Evolutionary conservation across 2,888 invertebrate species (phyloP).

Genomic region (Deilephila porcellus): DNA sequence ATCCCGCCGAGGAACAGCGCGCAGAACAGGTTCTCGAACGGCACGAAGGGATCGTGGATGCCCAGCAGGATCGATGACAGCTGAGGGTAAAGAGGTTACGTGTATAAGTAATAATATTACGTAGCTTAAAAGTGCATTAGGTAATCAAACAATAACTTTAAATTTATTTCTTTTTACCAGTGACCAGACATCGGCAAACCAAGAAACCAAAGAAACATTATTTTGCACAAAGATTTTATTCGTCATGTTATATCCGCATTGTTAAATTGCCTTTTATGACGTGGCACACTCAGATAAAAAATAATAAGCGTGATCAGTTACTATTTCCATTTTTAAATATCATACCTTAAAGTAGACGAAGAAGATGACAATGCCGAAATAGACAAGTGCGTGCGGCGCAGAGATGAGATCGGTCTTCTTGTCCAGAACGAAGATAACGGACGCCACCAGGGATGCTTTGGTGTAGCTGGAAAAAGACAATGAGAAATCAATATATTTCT

Average conservation of each 20-base stretch:
- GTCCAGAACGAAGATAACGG: slow-evolving; percentile 98
- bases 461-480: slow-evolving; percentile 90
- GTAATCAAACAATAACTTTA: too few relatives aligned
- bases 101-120: background rate
- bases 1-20: slow-evolving; percentile 98
- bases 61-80: slow-evolving; percentile 97
- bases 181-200: too few relatives aligned
- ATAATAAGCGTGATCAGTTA: background rate
- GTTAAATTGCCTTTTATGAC: too few relatives aligned
- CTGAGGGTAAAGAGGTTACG: slow-evolving; percentile 70
- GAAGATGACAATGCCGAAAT: slow-evolving; percentile 98
- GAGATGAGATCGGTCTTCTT: slow-evolving; percentile 98
- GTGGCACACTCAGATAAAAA: too few relatives aligned
- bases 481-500: background rate
- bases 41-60: slow-evolving; percentile 99
- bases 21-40: slow-evolving; percentile 99
- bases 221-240: too few relatives aligned
- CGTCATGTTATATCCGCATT: too few relatives aligned
- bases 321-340: background rate
- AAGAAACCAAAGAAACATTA: too few relatives aligned
- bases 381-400: slow-evolving; percentile 98
- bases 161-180: too few relatives aligned
- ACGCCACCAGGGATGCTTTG: slow-evolving; percentile 97
- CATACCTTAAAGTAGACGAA: slow-evolving; percentile 96
- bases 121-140: too few relatives aligned